phyloP scores from a whole-genome alignment of 2,113 vertebrate species.

The Plecotus auritus region DNA sequence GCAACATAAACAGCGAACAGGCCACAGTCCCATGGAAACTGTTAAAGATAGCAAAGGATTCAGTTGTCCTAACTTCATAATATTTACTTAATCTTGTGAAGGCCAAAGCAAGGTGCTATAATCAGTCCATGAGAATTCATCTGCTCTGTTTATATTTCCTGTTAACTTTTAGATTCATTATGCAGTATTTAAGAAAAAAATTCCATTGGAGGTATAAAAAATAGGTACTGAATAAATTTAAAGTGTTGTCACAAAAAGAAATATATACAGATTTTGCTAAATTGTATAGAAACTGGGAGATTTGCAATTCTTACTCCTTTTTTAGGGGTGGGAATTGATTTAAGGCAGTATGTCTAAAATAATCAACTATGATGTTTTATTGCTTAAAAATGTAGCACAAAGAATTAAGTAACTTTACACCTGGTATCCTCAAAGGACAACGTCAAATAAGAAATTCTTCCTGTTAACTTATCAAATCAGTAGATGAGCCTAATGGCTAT shows the following conservation, averaged over 20 bases:
- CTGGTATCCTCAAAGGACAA: neutral
- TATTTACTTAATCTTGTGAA: conserved; percentile 38
- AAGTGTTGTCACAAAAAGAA: conserved; percentile 7
- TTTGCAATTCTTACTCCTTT: neutral
- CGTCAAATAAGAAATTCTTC: neutral
- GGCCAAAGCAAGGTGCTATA: neutral
- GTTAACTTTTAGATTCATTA: conserved; percentile 13
- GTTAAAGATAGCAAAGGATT: conserved; percentile 32
- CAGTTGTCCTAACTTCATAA: conserved; percentile 4
- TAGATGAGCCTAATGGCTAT: no score
- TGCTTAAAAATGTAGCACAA: neutral
- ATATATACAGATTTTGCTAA: neutral
- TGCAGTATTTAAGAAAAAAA: conserved; percentile 24
- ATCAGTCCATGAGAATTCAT: neutral
- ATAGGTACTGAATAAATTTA: neutral
- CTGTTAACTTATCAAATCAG: neutral
- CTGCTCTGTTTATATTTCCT: conserved; percentile 36
- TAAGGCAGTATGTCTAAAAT: neutral
- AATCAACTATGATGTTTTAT: neutral
- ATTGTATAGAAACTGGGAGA: neutral
- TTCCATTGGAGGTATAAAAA: neutral
- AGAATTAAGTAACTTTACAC: conserved; percentile 7
- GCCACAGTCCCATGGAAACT: neutral
- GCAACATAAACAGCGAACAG: neutral
- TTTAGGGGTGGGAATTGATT: neutral